Conservation (phyloP, 2,888 invertebrate species). For the Rhogogaster chlorosoma region DNA sequence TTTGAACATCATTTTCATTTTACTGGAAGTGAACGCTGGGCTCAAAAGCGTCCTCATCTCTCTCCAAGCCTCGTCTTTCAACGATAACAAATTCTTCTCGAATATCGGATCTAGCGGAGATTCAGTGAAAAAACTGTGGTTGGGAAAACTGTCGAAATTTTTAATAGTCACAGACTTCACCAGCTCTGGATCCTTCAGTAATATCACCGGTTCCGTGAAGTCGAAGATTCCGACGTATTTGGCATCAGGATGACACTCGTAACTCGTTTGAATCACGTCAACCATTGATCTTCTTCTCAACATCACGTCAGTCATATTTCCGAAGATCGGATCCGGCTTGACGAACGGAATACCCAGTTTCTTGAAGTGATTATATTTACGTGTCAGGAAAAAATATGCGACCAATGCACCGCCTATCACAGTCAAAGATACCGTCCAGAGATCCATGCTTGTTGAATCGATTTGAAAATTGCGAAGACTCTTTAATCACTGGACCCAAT, state of each 20-base stretch:
- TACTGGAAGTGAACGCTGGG: conserved; percentile 31
- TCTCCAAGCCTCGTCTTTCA: background rate
- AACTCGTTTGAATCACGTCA: background rate
- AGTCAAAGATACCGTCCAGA: background rate
- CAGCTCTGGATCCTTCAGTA: conserved; percentile 29
- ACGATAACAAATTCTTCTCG: background rate
- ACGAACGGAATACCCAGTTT: conserved; percentile 57
- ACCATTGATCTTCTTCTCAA: background rate
- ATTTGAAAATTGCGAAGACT: background rate
- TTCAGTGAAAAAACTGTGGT: conserved; percentile 8
- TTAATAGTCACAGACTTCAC: background rate
- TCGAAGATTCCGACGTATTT: conserved; percentile 38
- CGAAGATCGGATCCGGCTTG: conserved; percentile 56
- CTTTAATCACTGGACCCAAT: no score
- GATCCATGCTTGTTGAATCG: background rate
- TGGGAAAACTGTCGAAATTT: conserved; percentile 39
- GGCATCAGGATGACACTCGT: conserved; percentile 2
- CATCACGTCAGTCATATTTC: conserved; percentile 58
- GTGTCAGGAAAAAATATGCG: conserved; percentile 4
- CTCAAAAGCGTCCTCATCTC: conserved; percentile 36
- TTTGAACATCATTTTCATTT: conserved; percentile 37
- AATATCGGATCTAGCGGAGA: background rate
- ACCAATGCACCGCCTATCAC: background rate
- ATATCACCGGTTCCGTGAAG: background rate
- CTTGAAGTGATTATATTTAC: conserved; percentile 21